Base-by-base conservation (phyloP, 1,140 invertebrate species). In the Dinoponera quadriceps region DNA sequence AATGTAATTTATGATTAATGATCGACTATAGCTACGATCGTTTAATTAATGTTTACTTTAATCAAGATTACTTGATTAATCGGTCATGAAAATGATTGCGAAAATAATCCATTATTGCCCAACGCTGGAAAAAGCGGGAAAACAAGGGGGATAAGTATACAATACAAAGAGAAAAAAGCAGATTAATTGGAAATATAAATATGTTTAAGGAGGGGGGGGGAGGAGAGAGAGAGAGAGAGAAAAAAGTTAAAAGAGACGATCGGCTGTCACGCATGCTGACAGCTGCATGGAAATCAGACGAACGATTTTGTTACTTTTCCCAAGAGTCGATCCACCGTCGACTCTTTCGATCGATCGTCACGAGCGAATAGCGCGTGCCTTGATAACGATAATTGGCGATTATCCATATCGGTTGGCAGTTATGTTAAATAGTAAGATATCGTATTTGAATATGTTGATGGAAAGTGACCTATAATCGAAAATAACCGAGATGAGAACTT, bases 241-340 rank as follows among this genome's bases (percentile, higher is more conserved):
- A 48, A n/a, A 69, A 62, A 20, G 18, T 16, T 3, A 54, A 69
- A 49, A 51, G 60, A 63, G 38, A 85, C 51, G 66, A 72, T 82
- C 86, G 88, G 87, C 91, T 92, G 91, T 92, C 90, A 91, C 88
- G 59, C 84, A 88, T 82, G 87, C 90, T 91, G 90, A 92, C 91
- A 92, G 90, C 89, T 91, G 91, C 92, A 92, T 92, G 91, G 90
- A 90, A 91, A 91, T 91, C 91, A 91, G 89, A 93, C 54, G 77
- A 84, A 86, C 57, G 74, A 87, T 86, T 83, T 87, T 77, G 48
- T 85, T 83, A 77, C 38, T 85, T 84, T 84, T 71, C 63, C 73
- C 75, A n/a, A 78, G 20, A 60, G 22, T 55, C 65, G 49, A 78
- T 69, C 59, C n/a, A n/a, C n/a, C 25, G 27, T 84, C 55, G 48